Base-by-base conservation (phyloP, 2,113 vertebrate genomes). In the Salvelinus fontinalis region DNA sequence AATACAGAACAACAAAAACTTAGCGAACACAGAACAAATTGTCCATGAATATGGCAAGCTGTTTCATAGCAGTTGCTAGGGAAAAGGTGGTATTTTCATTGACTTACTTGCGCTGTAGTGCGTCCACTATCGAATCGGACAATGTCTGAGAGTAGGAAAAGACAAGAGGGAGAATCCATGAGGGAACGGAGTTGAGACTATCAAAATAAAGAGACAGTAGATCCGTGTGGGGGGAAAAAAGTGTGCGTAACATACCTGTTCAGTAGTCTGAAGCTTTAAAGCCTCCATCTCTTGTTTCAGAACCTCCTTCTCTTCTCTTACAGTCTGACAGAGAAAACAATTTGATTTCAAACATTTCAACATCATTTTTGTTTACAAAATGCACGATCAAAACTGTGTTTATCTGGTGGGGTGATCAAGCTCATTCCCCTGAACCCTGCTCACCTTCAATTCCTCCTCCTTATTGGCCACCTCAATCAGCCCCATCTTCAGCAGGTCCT, bases 401-500 rank as follows among this genome's bases (percentile, higher is more conserved):
- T 68, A 27, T 31, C 14, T 54, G 16, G 67, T 39, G 20, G 18
- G 9, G 2, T 44, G 9, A 44, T 44, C 39, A 44, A 44, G 31
- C 7, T 34, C 16, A 62, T 22, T n/a, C 5, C 16, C 51, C n/a
- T 9, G 20, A n/a, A 16, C 7, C 9, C 8, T 44, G 39, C 39
- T 92, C 92, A 98, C 98, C 94, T 95, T 95, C 57, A 99, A 90
- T 65, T 96, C 94, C n/a, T 97, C 97, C 74, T 97, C 96, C 84
- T 97, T 99, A 84, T 97, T 98, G 78, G 97, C 97, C 92, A 99
- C 93, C 88, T 99, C 93, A 81, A 99, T 99, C 73, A 99, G 93
- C 73, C 96, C 96, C 77, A 95, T 89, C 86, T 99, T 96, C 77
- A 99, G 92, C 75, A 99, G 91, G 77, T 91, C 93, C 89, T 99